Evolutionary conservation across 2,888 invertebrate species (phyloP).

Genomic region (Lagria hirta): DNA sequence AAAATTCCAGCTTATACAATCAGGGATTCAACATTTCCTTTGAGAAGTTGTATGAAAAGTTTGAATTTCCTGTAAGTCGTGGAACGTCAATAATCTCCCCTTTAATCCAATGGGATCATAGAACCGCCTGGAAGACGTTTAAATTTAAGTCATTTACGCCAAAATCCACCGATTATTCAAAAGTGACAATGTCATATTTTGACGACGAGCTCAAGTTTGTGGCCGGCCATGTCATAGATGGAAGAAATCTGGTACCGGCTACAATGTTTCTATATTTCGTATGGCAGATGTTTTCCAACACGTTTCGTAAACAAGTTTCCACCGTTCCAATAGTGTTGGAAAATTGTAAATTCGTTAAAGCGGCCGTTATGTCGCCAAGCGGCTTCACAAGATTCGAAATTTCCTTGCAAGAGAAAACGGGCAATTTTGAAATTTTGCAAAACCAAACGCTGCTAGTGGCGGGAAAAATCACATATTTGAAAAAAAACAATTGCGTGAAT

Average conservation of each 20-base stretch:
- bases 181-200: too few species aligned
- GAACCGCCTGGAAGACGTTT: conserved; percentile 68
- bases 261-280: not conserved
- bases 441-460: conserved; percentile 1
- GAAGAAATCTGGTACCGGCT: conserved; percentile 1
- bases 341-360: conserved; percentile 1
- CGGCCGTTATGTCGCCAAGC: conserved; percentile 10
- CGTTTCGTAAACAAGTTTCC: conserved; percentile 24
- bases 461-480: conserved; percentile 1
- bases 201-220: too few species aligned
- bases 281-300: not conserved
- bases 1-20: too few species aligned
- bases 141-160: conserved; percentile 25
- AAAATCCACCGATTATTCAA: too few species aligned
- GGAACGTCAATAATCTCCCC: conserved; percentile 59
- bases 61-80: conserved; percentile 80
- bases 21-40: too few species aligned
- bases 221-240: too few species aligned
- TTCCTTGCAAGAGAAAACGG: conserved; percentile 37
- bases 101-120: conserved; percentile 86
- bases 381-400: conserved; percentile 27
- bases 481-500: not conserved
- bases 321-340: conserved; percentile 2
- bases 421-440: conserved; percentile 42
- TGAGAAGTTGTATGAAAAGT: conserved; percentile 74